These are phyloP conservation scores for Ctenopoma kingsleyae DNA, from an alignment of 2,797 vertebrate genomes.

Conservation along the genomic window DNA sequence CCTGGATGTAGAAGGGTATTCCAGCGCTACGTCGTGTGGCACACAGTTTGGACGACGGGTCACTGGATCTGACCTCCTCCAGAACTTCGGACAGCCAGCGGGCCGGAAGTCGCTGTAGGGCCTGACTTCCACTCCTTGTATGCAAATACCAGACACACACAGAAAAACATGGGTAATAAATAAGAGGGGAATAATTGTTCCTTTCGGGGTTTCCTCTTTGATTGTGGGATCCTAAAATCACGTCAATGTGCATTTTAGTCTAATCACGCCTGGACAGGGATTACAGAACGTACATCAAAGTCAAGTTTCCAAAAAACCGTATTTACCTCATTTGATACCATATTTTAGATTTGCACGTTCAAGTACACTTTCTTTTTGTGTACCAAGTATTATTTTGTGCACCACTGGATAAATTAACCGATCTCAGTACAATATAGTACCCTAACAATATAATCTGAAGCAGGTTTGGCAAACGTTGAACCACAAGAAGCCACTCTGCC, in stretches of 20 bases:
- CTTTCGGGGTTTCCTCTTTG: background rate
- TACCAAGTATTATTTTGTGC: background rate
- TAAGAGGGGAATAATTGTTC: background rate
- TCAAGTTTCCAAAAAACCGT: no score
- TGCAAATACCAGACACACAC: constrained; percentile 31
- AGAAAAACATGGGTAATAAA: background rate
- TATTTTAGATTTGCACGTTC: background rate
- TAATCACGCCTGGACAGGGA: no score
- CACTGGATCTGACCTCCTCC: constrained; percentile 91
- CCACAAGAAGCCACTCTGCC: constrained; percentile 21
- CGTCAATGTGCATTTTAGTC: background rate
- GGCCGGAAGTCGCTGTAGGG: constrained; percentile 88
- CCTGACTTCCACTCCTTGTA: constrained; percentile 86
- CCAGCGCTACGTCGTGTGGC: constrained; percentile 96
- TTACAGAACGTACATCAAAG: no score
- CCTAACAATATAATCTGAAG: constrained; percentile 38
- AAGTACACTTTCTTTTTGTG: background rate
- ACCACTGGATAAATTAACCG: constrained; percentile 11
- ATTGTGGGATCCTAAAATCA: background rate
- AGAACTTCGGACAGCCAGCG: constrained; percentile 92
- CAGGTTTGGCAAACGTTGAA: constrained; percentile 41
- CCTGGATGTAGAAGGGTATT: constrained; percentile 98
- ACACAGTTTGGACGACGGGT: constrained; percentile 93
- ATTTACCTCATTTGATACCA: background rate
- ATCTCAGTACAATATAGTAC: constrained; percentile 16